Evolutionary conservation across 2,113 vertebrate species (phyloP), one percentile per base, ranked within the genome.

Genomic region (Gallinago paraguaiae): DNA sequence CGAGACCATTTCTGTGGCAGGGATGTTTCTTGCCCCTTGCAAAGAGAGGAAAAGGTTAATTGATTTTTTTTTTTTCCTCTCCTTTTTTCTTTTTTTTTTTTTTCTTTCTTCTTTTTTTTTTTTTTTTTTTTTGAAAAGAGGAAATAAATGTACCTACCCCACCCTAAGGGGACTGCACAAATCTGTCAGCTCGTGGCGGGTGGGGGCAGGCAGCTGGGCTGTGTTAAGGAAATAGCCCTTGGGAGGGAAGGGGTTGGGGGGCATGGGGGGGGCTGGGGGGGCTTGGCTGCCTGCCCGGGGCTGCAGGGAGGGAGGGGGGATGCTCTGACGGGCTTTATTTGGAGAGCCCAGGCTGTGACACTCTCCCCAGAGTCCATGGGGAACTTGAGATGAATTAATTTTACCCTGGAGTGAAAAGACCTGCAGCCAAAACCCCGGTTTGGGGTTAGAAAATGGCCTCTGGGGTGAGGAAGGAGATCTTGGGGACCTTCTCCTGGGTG

Each of bases 181-280:
- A 97, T 96, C 96, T 95, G 92, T 94, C 96, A 96, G 89, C 75
- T 76, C 61, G 20, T 7, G 63, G 63, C 1, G 87, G 96, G 93
- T 88, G 93, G 91, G 89, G 74, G 81, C 92, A n/a, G 69, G 53
- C 88, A 81, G 91, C 91, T 81, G 88, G 83, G 83, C 48, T 78
- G 67, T 6, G n/a, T 86, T 85, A 78, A 96, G 96, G 96, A 97
- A 97, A 59, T 82, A 17, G 77, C 67, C 69, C 56, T 81, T 60
- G 76, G 64, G 56, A 78, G 88, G 95, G 90, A 88, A 74, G 63
- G 79, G 64, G 53, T 8, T 76, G 45, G 2, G 20, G 75, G 88
- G 56, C 48, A 70, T 59, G 93, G 96, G 65, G 14, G 39, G 41
- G 41, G 14, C 41, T 48, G 93, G 84, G 79, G 88, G 64, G 41